A percentile compares a stretch with the other conserved stretches of the same genome.
These are phyloP conservation scores for Rousettus leschenaultii DNA, from an alignment of 2,113 vertebrate genomes.

Conservation along the genomic window DNA sequence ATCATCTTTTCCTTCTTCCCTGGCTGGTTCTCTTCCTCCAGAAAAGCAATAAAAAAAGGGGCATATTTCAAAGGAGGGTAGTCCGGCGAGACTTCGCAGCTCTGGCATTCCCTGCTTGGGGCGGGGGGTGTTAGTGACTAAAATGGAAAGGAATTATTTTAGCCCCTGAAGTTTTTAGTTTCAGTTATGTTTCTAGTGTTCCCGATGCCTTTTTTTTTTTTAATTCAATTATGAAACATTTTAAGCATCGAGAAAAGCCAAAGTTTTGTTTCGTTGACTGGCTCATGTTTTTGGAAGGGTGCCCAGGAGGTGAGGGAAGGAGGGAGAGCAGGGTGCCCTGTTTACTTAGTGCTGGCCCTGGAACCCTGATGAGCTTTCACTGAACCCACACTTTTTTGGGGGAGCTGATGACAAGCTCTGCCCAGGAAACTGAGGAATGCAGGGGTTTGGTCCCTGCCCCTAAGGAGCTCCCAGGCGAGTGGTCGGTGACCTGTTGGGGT, in stretches of 20 bases:
- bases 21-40: neutral
- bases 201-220: neutral
- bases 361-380: too few species aligned
- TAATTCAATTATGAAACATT: constrained; percentile 22
- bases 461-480: neutral
- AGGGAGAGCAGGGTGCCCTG: neutral
- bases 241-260: neutral
- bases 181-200: neutral
- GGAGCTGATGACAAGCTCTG: neutral
- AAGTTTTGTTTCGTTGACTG: neutral
- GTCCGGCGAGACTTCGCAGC: neutral
- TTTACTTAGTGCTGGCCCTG: neutral
- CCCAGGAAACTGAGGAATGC: neutral
- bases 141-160: neutral
- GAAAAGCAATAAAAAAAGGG: neutral
- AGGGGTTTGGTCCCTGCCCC: neutral
- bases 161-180: neutral
- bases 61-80: neutral
- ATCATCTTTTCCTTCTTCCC: neutral
- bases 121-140: neutral
- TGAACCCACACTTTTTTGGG: neutral
- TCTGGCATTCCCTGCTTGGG: neutral
- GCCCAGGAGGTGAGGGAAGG: neutral
- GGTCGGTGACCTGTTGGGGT: neutral
- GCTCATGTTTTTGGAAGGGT: neutral